A percentile compares a stretch with the other conserved stretches of the same genome.
These are phyloP conservation scores for Teleogryllus occipitalis DNA, from an alignment of 1,140 invertebrate genomes.

Conservation along the genomic window DNA sequence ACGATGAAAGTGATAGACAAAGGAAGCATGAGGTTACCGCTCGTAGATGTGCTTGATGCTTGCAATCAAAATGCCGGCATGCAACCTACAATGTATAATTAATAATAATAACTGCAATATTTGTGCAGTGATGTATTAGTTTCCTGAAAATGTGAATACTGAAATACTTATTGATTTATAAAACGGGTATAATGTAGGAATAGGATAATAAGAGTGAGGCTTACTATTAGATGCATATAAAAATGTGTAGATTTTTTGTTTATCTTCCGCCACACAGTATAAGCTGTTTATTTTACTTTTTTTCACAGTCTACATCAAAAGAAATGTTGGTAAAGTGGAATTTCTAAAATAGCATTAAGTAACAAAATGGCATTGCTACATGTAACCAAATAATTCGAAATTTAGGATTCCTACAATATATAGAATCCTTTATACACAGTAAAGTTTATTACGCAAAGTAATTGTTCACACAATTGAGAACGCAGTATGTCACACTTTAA, in stretches of 20 bases:
- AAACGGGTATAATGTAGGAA: not conserved
- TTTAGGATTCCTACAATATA: not conserved
- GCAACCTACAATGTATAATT: not conserved
- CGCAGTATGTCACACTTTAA: no score
- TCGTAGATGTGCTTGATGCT: not conserved
- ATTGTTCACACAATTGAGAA: not conserved
- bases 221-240: not conserved
- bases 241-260: not conserved
- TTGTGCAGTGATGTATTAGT: not conserved
- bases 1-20: not conserved
- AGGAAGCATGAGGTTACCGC: not conserved
- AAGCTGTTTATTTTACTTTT: not conserved
- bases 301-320: not conserved
- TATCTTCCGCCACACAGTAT: not conserved
- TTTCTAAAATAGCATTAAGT: slow-evolving; percentile 6
- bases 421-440: not conserved
- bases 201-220: not conserved
- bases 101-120: not conserved
- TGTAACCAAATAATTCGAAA: not conserved
- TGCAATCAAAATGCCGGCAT: not conserved
- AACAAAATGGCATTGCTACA: not conserved
- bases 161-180: not conserved
- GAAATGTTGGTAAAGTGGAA: slow-evolving; percentile 4
- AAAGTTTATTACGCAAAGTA: not conserved
- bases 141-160: not conserved